These are phyloP conservation scores for Heterotis niloticus DNA, from an alignment of 2,113 vertebrate species.

Conservation along the genomic window DNA sequence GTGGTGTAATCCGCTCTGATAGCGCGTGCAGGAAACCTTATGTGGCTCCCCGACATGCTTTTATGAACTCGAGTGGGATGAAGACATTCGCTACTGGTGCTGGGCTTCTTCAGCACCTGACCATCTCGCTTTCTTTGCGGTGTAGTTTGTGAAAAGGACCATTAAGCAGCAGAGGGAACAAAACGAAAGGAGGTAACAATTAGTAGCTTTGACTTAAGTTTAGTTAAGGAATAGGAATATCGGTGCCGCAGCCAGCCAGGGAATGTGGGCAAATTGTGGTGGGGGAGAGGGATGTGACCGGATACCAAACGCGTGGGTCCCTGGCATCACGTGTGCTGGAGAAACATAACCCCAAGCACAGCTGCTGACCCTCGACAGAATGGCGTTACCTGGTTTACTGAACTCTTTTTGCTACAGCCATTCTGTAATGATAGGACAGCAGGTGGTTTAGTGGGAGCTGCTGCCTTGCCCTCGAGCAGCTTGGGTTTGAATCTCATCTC, in stretches of 20 bases:
- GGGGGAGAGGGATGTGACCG: background rate
- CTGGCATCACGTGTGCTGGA: background rate
- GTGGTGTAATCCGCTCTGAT: background rate
- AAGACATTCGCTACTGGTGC: background rate
- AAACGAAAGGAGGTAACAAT: background rate
- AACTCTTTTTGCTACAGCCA: background rate
- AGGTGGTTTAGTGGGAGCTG: too few species aligned
- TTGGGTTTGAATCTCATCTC: too few species aligned
- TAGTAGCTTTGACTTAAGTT: background rate
- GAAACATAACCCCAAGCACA: background rate
- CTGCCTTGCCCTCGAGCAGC: too few species aligned
- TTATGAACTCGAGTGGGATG: background rate
- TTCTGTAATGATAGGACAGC: too few species aligned
- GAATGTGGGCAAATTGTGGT: background rate
- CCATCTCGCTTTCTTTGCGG: background rate
- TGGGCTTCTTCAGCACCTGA: background rate
- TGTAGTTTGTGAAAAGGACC: conserved; percentile 1
- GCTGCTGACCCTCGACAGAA: background rate
- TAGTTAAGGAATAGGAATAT: background rate
- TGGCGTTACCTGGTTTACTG: background rate
- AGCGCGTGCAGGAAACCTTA: background rate
- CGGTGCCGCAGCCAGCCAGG: background rate
- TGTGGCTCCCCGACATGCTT: background rate
- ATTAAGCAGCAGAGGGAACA: background rate
- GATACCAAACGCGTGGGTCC: background rate